phyloP scores from a whole-genome alignment of 1,140 invertebrate species.

The Hyphantria cunea region DNA sequence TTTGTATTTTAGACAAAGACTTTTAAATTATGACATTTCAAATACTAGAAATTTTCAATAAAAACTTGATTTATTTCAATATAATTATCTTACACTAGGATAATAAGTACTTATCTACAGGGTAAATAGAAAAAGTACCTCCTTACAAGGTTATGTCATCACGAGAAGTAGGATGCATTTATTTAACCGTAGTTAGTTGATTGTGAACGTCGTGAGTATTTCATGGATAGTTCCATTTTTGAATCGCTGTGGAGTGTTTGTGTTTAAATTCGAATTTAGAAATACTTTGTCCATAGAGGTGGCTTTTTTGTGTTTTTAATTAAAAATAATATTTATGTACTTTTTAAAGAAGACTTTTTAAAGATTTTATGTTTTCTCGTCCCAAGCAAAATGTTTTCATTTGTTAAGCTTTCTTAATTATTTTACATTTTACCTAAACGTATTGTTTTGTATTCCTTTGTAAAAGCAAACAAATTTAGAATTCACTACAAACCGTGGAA shows the following conservation, averaged over 20 bases:
- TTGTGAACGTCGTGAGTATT: constrained; percentile 28
- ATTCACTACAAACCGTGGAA: too few relatives aligned
- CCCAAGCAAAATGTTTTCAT: too few relatives aligned
- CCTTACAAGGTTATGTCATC: constrained; percentile 43
- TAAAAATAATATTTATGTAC: not conserved
- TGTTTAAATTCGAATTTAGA: constrained; percentile 9
- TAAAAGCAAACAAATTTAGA: too few relatives aligned
- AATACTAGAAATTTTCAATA: not conserved
- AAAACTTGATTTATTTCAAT: too few relatives aligned
- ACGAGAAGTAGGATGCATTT: constrained; percentile 30
- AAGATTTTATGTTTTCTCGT: too few relatives aligned
- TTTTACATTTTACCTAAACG: too few relatives aligned
- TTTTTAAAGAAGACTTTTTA: too few relatives aligned
- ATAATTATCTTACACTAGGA: not conserved
- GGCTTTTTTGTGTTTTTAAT: not conserved
- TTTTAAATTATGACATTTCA: too few relatives aligned
- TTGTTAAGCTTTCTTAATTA: too few relatives aligned
- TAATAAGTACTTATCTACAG: too few relatives aligned
- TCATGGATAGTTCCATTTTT: constrained; percentile 1
- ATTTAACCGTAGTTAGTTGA: constrained; percentile 37
- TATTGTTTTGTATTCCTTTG: too few relatives aligned
- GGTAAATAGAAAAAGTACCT: constrained; percentile 11
- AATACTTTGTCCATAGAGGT: not conserved
- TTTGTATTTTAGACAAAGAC: too few relatives aligned
- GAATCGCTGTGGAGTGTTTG: constrained; percentile 9